Percentiles rank a stretch among this genome's conserved stretches.
Evolutionary conservation across 2,888 invertebrate genomes (phyloP).

Genomic region (Bruchidius siliquastri): DNA sequence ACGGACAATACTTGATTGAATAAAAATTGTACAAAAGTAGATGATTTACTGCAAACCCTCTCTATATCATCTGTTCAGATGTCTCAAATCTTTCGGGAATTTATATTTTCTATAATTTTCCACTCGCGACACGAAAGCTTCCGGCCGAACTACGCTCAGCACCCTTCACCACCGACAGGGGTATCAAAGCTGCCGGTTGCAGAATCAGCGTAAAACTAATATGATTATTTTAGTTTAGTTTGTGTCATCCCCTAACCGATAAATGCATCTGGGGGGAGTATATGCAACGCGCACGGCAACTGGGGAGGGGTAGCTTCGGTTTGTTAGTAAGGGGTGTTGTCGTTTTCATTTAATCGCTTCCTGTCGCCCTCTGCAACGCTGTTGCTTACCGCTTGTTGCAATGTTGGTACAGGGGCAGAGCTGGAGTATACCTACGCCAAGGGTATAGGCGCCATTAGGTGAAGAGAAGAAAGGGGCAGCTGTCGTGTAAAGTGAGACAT

Average conservation of each 20-base stretch:
- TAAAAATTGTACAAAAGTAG: no score
- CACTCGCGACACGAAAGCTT: not conserved
- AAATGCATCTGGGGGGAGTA: conserved; percentile 31
- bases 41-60: no score
- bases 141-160: not conserved
- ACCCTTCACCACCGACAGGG: conserved; percentile 16
- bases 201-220: conserved; percentile 39
- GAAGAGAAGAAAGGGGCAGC: no score
- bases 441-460: no score
- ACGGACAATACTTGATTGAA: no score
- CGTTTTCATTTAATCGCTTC: conserved; percentile 32
- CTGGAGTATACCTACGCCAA: not conserved
- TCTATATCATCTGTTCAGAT: no score
- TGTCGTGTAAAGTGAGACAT: no score
- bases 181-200: not conserved
- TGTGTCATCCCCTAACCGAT: conserved; percentile 33
- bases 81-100: no score
- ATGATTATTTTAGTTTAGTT: conserved; percentile 43
- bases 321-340: conserved; percentile 15
- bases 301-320: conserved; percentile 25
- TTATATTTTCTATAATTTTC: no score
- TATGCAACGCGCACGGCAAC: conserved; percentile 39
- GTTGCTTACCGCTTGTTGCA: not conserved
- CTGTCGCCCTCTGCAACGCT: conserved; percentile 7
- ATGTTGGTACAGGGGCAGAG: not conserved